A percentile compares a stretch with the other conserved stretches of the same genome.
Conservation (phyloP, 2,113 vertebrate genomes). For the Nibea coibor region DNA sequence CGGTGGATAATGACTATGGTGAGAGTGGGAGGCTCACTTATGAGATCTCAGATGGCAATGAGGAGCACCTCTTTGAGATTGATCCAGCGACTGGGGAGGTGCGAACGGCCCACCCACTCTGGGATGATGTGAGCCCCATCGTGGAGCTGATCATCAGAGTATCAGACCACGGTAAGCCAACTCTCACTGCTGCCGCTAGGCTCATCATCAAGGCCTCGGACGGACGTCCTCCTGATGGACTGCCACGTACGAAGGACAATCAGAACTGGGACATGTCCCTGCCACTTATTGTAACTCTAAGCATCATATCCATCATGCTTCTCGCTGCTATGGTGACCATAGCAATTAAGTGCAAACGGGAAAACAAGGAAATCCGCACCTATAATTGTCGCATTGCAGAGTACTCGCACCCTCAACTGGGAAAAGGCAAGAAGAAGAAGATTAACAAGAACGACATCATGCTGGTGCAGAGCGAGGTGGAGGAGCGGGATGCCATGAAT, state of each 20-base stretch:
- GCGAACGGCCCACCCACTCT: conserved; percentile 93
- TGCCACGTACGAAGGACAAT: conserved; percentile 91
- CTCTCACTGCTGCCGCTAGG: conserved; percentile 92
- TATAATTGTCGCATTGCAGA: conserved; percentile 99
- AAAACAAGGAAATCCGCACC: conserved; percentile 99
- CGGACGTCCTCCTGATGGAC: conserved; percentile 91
- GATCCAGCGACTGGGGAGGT: conserved; percentile 94
- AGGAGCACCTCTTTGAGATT: conserved; percentile 97
- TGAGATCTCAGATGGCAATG: conserved; percentile 97
- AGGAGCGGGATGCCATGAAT: conserved; percentile 99
- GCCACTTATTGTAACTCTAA: conserved; percentile 96
- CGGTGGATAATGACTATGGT: conserved; percentile 96
- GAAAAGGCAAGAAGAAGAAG: conserved; percentile 98
- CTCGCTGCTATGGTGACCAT: conserved; percentile 98
- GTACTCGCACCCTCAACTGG: conserved; percentile 97
- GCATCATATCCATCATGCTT: conserved; percentile 97
- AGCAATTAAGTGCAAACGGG: conserved; percentile 96
- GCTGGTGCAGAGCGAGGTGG: conserved; percentile 98
- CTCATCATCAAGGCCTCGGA: conserved; percentile 95
- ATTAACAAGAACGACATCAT: conserved; percentile 99
- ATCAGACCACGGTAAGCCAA: conserved; percentile 96
- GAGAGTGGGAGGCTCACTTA: conserved; percentile 97
- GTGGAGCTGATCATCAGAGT: conserved; percentile 97
- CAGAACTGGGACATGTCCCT: conserved; percentile 97
- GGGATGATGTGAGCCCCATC: conserved; percentile 94